These are phyloP conservation scores for Momotus momota DNA, from an alignment of 2,797 vertebrate species.

Conservation along the genomic window DNA sequence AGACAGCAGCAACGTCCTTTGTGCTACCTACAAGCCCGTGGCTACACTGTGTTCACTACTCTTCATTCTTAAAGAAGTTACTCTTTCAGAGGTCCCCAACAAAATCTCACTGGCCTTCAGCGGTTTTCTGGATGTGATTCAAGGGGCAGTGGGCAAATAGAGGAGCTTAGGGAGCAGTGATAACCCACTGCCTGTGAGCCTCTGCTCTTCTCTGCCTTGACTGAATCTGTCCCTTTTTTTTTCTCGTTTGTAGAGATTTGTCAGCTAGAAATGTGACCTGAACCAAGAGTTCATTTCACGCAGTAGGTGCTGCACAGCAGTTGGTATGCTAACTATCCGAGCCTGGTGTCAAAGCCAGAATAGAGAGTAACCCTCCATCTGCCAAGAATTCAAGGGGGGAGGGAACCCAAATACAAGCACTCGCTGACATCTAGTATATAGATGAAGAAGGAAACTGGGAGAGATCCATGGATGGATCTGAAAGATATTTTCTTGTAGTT, in stretches of 20 bases:
- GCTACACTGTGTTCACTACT: background rate
- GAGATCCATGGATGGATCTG: background rate
- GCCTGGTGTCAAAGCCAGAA: background rate
- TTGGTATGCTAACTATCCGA: background rate
- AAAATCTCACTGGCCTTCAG: background rate
- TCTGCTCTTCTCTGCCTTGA: background rate
- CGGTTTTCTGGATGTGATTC: background rate
- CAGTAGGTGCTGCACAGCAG: background rate
- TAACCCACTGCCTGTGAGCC: fast-evolving
- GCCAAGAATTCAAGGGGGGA: background rate
- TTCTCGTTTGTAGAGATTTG: background rate
- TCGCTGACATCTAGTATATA: background rate
- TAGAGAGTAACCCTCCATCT: background rate
- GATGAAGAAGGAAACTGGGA: background rate
- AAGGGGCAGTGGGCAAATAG: background rate
- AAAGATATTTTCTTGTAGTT: background rate
- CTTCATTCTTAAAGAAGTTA: background rate
- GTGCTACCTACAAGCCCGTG: background rate
- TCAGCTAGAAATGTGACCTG: background rate
- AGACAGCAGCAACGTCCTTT: background rate
- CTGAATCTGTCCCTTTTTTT: background rate
- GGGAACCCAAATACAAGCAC: background rate
- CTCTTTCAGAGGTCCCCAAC: background rate
- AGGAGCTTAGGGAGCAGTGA: background rate
- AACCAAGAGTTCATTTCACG: background rate